phyloP scores from a whole-genome alignment of 2,888 invertebrate species.

The Strigamia maritima region DNA sequence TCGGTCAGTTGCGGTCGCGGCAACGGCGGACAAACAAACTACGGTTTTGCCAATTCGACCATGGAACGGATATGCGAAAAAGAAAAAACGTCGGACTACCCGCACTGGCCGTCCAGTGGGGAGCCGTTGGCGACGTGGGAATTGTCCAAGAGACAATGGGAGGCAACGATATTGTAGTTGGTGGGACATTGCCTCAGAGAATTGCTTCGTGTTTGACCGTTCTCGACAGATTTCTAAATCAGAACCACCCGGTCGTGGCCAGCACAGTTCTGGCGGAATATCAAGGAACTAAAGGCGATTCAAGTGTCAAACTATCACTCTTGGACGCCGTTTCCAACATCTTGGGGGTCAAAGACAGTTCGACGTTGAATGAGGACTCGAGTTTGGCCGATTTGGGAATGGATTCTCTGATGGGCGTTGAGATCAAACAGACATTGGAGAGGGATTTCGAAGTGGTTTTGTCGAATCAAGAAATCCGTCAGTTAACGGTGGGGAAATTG shows the following conservation, averaged over 20 bases:
- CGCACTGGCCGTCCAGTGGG: constrained; percentile 90
- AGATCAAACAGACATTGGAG: constrained; percentile 94
- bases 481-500: constrained; percentile 73
- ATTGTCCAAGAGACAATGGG: constrained; percentile 83
- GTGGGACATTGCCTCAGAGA: constrained; percentile 93
- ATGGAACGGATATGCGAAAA: constrained; percentile 94
- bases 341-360: constrained; percentile 82
- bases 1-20: constrained; percentile 96
- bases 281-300: constrained; percentile 60
- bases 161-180: constrained; percentile 83
- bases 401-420: constrained; percentile 98
- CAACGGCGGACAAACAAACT: constrained; percentile 94
- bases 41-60: constrained; percentile 92
- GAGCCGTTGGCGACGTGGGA: constrained; percentile 97
- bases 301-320: constrained; percentile 63
- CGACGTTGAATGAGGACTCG: constrained; percentile 69
- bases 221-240: constrained; percentile 85
- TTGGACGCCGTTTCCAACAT: constrained; percentile 82
- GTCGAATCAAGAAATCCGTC: constrained; percentile 85
- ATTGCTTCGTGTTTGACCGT: constrained; percentile 87
- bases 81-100: constrained; percentile 80
- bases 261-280: constrained; percentile 87
- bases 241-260: constrained; percentile 76
- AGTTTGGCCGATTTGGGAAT: constrained; percentile 92
- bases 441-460: constrained; percentile 86